phyloP scores from a whole-genome alignment of 2,113 vertebrate species.

The Passer domesticus region DNA sequence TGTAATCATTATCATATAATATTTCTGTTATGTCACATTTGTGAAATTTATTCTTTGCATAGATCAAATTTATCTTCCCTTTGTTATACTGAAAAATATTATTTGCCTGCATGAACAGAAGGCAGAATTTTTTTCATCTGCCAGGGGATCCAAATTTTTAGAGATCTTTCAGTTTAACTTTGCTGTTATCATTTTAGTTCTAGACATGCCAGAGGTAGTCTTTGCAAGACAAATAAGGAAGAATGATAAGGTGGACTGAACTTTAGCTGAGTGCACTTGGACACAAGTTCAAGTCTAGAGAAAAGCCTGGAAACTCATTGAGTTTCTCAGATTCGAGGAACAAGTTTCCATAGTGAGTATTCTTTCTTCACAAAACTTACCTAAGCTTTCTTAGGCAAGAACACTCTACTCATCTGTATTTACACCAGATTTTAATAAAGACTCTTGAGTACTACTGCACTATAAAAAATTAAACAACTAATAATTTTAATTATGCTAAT shows the following conservation, averaged over 20 bases:
- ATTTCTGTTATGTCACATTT: not conserved
- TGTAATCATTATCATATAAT: not conserved
- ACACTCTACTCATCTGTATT: not conserved
- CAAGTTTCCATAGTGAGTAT: not conserved
- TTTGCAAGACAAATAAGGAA: not conserved
- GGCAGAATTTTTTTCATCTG: not conserved
- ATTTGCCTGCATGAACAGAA: not conserved
- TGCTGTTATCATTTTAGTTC: not conserved
- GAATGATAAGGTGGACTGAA: not conserved
- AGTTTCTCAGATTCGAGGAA: not conserved
- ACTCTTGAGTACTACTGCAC: not conserved
- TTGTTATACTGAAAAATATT: not conserved
- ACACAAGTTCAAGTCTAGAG: not conserved
- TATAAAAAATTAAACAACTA: constrained; percentile 8
- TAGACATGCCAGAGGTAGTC: not conserved
- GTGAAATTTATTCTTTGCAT: not conserved
- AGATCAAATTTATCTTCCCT: not conserved
- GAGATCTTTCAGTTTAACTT: not conserved
- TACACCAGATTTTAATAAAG: not conserved
- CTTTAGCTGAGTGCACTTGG: not conserved
- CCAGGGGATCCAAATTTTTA: not conserved
- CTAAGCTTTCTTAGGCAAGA: not conserved
- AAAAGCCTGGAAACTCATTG: not conserved
- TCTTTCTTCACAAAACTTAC: not conserved
- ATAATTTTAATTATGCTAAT: not conserved